A percentile compares a stretch with the other conserved stretches of the same genome.
Conservation (phyloP, 2,113 vertebrate genomes). For the Aegotheles bennettii region DNA sequence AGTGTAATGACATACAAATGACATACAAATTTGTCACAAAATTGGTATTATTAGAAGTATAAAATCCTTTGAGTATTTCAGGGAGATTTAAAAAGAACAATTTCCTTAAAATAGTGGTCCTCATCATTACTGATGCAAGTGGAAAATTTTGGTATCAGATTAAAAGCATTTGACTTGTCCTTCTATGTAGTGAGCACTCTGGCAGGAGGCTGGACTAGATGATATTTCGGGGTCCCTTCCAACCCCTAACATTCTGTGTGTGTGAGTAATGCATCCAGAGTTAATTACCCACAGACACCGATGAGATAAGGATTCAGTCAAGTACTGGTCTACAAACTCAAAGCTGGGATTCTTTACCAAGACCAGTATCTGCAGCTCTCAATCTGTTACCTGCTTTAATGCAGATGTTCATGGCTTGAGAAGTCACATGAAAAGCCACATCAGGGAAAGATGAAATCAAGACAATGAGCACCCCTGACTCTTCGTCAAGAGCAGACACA, state of each 20-base stretch:
- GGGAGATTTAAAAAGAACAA: background rate
- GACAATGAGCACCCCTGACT: background rate
- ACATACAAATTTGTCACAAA: background rate
- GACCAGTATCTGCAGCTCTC: background rate
- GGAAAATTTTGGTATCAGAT: conserved; percentile 18
- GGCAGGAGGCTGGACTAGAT: too few species aligned
- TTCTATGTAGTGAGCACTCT: background rate
- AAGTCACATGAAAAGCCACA: background rate
- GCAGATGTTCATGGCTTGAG: background rate
- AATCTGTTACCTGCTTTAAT: background rate
- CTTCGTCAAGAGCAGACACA: background rate
- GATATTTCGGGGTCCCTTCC: too few species aligned
- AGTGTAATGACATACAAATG: background rate
- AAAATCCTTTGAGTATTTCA: background rate
- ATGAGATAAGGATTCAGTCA: background rate
- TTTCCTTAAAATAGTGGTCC: conserved; percentile 31
- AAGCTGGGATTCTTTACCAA: background rate
- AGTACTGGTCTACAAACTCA: background rate
- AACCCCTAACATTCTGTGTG: too few species aligned
- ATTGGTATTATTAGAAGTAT: background rate
- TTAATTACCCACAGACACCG: background rate
- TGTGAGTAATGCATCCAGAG: background rate
- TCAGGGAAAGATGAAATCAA: background rate
- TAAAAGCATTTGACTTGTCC: conserved; percentile 47
- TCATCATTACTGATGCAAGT: background rate